Conservation (phyloP, 2,113 vertebrate species). For the Gadus chalcogrammus region DNA sequence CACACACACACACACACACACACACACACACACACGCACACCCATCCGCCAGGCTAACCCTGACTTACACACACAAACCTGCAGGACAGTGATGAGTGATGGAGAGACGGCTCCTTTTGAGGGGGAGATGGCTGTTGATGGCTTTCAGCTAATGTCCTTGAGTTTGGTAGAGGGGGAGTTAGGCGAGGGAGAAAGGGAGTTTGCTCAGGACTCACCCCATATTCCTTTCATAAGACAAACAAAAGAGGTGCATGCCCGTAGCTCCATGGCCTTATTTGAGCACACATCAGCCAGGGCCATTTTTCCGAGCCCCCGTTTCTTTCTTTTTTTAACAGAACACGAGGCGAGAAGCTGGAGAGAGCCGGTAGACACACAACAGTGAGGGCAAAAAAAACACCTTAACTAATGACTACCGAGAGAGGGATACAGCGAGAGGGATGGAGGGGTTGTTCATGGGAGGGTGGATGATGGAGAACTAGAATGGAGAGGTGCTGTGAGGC, state of each 20-base stretch:
- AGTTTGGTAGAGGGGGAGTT: slow-evolving; percentile 34
- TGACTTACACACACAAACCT: too few species aligned
- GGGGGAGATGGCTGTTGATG: too few species aligned
- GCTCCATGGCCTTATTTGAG: too few species aligned
- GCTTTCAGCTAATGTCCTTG: slow-evolving; percentile 50
- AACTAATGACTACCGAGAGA: neutral
- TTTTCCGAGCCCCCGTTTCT: too few species aligned
- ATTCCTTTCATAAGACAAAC: too few species aligned
- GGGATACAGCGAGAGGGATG: slow-evolving; percentile 7
- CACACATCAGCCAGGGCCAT: too few species aligned
- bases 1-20: slow-evolving; percentile 19
- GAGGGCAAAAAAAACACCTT: neutral
- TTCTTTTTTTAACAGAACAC: too few species aligned
- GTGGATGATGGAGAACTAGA: too few species aligned
- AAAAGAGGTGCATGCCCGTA: too few species aligned
- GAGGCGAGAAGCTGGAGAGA: neutral
- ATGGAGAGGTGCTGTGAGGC: too few species aligned
- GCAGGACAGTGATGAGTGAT: slow-evolving; percentile 31
- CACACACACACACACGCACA: neutral
- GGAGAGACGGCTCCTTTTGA: slow-evolving; percentile 45
- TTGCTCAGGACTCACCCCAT: too few species aligned
- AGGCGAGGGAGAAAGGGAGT: slow-evolving; percentile 23
- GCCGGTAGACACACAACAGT: slow-evolving; percentile 1
- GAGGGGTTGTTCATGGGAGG: slow-evolving; percentile 5
- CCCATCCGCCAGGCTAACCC: neutral